Conservation (phyloP, 2,797 vertebrate genomes). For the Syndactyla subalaris region DNA sequence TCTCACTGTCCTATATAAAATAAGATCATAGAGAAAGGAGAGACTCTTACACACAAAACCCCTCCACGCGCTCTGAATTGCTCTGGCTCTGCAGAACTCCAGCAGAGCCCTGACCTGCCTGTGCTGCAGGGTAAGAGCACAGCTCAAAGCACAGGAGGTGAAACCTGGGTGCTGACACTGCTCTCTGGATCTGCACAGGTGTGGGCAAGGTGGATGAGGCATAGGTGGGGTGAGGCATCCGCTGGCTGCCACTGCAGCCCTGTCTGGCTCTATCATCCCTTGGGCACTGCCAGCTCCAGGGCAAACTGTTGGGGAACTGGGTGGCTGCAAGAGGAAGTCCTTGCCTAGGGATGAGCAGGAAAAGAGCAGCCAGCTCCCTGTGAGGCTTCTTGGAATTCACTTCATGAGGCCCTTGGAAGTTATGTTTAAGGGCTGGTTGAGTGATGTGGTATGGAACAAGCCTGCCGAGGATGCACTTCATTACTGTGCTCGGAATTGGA, state of each 20-base stretch:
- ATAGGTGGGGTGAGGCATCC: neutral
- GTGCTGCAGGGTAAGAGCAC: accelerated
- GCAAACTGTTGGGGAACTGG: neutral
- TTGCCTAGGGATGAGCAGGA: neutral
- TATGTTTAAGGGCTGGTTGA: neutral
- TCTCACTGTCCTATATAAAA: neutral
- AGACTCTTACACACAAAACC: neutral
- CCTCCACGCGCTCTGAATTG: accelerated
- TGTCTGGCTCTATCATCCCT: accelerated
- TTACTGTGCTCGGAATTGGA: neutral
- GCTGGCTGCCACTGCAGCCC: neutral
- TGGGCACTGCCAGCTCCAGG: neutral
- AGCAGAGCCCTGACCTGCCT: neutral
- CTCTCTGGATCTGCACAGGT: accelerated
- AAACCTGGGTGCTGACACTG: accelerated
- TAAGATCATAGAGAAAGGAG: neutral
- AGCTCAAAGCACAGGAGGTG: accelerated
- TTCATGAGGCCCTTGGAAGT: neutral
- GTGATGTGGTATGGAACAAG: neutral
- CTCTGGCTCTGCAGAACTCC: neutral
- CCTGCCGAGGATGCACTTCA: neutral
- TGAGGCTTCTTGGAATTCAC: neutral
- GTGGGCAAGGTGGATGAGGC: neutral
- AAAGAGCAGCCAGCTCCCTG: neutral
- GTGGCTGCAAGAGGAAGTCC: neutral